Conservation (phyloP, 1,140 invertebrate species). For the Drosophila nannoptera region DNA sequence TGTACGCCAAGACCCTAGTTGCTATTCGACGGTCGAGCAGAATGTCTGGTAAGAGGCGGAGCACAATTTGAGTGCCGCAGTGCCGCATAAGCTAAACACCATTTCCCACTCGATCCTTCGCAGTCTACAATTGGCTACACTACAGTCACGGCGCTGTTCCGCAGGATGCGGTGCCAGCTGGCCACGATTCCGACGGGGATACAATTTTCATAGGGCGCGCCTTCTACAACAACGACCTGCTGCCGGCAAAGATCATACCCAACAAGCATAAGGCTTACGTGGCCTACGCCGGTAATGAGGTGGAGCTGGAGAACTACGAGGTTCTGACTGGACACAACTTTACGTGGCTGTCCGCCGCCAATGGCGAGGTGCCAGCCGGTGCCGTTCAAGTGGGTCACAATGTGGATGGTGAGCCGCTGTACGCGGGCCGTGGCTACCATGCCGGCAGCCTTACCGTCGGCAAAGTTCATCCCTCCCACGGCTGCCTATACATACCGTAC, state of each 20-base stretch:
- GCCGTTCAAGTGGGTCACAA: constrained; percentile 82
- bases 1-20: constrained; percentile 22
- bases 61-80: too few relatives aligned
- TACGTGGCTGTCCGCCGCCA: constrained; percentile 79
- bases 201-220: constrained; percentile 87
- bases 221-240: constrained; percentile 85
- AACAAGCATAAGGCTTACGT: constrained; percentile 75
- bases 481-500: constrained; percentile 85
- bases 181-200: constrained; percentile 85
- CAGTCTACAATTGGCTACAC: constrained; percentile 61
- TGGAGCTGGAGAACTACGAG: constrained; percentile 72
- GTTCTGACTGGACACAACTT: constrained; percentile 79
- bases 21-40: constrained; percentile 24
- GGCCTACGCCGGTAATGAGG: constrained; percentile 59
- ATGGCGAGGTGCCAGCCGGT: constrained; percentile 80
- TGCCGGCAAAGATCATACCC: constrained; percentile 89
- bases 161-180: constrained; percentile 83
- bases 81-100: background rate
- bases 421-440: constrained; percentile 83
- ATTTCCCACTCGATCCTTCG: background rate
- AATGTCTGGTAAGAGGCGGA: constrained; percentile 58
- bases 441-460: constrained; percentile 85
- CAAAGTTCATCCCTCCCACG: constrained; percentile 86
- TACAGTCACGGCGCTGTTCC: constrained; percentile 64
- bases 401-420: constrained; percentile 82